Base-by-base conservation (phyloP, 2,888 invertebrate species). In the Fragum whitleyi region DNA sequence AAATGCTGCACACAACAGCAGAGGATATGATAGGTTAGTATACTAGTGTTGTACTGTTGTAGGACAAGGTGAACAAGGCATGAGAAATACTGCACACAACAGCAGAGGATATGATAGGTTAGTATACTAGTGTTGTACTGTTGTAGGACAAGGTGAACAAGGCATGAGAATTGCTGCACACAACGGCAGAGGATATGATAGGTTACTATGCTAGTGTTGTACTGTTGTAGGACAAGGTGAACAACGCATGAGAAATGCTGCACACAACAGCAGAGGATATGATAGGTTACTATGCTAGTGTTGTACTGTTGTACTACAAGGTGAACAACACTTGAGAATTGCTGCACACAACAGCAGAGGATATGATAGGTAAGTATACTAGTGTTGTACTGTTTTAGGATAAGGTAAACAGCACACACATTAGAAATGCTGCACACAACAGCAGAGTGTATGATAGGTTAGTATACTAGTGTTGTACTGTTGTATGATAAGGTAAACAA, bases 311-410 rank as follows among this genome's bases (percentile, higher is more conserved):
- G 3, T 74, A 90, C 36, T 90, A 90, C 65, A 74, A 77, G 32
- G 82, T 83, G 21, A 81, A 82, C 55, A 88, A 90, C 68, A 85
- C 79, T 28, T 85, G 87, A 65, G 84, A 88, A 28, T 75, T 88
- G 0, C 74, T 91, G 19, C 81, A 85, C 0, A 86, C 87, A 21
- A 83, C 87, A 14, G 86, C 87, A n/a, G 90, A 90, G 69, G 85
- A 89, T 65, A 74, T 87, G 55, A 86, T 86, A 51, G 88, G 90
- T 89, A 14, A 47, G 16, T 47, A 11, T n/a, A n/a, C 1, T 29
- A 77, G 81, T 39, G 82, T 88, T 16, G 87, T 88, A 81, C 89
- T 89, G 79, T 57, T 75, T 7, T 73, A 90, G 39, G 90, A 90
- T 65, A 74, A 77, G 32, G 82, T 83, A 23, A 81, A 81, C n/a